These are phyloP conservation scores for Rhopalosiphum padi DNA, from an alignment of 1,140 invertebrate genomes.

Conservation along the genomic window DNA sequence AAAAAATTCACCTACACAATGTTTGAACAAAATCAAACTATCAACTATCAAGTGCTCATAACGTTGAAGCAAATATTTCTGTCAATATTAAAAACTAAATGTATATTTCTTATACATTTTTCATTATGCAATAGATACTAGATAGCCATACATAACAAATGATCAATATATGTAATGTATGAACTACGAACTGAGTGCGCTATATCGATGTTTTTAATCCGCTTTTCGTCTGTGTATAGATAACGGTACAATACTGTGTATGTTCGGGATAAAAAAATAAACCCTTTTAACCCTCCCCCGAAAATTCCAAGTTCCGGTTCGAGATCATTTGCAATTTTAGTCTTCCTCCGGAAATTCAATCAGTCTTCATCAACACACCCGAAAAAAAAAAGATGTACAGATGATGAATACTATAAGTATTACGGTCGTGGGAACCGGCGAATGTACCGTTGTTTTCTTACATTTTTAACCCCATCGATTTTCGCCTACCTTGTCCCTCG, in stretches of 20 bases:
- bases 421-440: constrained; percentile 48
- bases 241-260: not conserved
- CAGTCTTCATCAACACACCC: not conserved
- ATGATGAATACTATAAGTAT: not conserved
- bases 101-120: not conserved
- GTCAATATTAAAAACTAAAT: not conserved
- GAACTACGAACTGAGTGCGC: not conserved
- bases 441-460: constrained; percentile 54
- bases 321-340: constrained; percentile 32
- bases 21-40: not conserved
- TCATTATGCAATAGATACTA: not conserved
- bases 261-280: not conserved
- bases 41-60: not conserved
- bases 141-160: not conserved
- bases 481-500: constrained; percentile 37
- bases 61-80: not conserved
- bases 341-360: constrained; percentile 39
- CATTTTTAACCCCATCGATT: constrained; percentile 44
- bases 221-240: not conserved
- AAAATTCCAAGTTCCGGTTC: constrained; percentile 30
- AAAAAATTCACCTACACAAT: not conserved
- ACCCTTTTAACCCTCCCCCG: not conserved
- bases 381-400: not conserved
- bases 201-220: not conserved
- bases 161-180: not conserved